phyloP scores from a whole-genome alignment of 2,113 vertebrate genomes.

The Dermatemys mawii region DNA sequence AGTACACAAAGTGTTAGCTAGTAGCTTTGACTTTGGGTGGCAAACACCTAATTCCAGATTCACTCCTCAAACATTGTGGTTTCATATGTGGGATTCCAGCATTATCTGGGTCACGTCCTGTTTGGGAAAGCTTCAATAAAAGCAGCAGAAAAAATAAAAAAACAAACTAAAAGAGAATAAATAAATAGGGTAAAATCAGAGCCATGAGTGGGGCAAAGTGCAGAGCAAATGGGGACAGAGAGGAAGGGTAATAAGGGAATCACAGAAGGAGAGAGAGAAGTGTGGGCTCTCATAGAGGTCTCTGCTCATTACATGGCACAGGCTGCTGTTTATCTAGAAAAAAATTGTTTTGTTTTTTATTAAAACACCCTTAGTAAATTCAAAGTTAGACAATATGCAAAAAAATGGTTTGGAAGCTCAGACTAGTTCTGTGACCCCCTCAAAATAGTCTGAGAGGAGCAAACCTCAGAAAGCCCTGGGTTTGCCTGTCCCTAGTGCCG shows the following conservation, averaged over 20 bases:
- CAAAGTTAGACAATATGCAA: background rate
- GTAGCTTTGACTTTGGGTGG: accelerated
- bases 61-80: background rate
- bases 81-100: background rate
- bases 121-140: accelerated
- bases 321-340: background rate
- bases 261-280: background rate
- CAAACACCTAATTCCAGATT: accelerated
- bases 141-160: background rate
- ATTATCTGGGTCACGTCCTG: background rate
- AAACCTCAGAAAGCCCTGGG: background rate
- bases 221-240: background rate
- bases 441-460: background rate
- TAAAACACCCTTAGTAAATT: background rate
- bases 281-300: background rate
- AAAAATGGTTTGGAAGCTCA: background rate
- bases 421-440: background rate
- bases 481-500: background rate
- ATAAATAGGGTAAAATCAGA: background rate
- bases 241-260: accelerated
- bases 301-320: background rate
- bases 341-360: background rate
- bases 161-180: background rate
- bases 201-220: accelerated
- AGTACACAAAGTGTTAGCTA: accelerated